Percentiles rank a stretch among this genome's conserved stretches.
These are phyloP conservation scores for Homarus gammarus DNA, from an alignment of 2,888 invertebrate genomes.

Conservation along the genomic window DNA sequence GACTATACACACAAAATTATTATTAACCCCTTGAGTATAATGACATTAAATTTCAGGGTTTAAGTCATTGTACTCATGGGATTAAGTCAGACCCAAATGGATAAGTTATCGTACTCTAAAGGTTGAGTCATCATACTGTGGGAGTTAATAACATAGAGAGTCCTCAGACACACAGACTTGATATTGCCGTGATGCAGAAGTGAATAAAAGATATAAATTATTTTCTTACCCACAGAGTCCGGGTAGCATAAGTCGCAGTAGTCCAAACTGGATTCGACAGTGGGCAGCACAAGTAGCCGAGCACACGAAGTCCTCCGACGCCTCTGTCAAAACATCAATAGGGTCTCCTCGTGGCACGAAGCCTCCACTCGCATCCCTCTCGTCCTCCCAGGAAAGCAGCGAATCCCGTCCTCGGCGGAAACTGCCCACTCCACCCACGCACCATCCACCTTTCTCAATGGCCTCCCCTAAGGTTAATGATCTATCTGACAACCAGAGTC, in stretches of 20 bases:
- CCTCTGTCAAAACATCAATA: slow-evolving; percentile 7
- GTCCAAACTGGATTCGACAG: slow-evolving; percentile 81
- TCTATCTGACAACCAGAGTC: slow-evolving; percentile 51
- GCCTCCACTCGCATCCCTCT: slow-evolving; percentile 43
- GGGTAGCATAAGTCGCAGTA: slow-evolving; percentile 75
- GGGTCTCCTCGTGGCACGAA: slow-evolving; percentile 38
- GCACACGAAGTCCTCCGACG: slow-evolving; percentile 75
- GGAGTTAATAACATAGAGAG: too few species aligned
- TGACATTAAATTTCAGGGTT: too few species aligned
- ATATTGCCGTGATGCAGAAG: too few species aligned
- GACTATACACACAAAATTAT: too few species aligned
- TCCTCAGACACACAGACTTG: too few species aligned
- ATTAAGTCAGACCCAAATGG: too few species aligned
- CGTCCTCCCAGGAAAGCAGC: slow-evolving; percentile 64
- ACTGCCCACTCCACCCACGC: slow-evolving; percentile 76
- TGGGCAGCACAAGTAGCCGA: slow-evolving; percentile 81
- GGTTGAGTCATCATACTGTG: too few species aligned
- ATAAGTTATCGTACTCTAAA: too few species aligned
- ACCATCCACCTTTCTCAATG: not conserved
- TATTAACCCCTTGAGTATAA: too few species aligned
- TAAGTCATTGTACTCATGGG: too few species aligned
- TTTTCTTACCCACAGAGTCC: slow-evolving; percentile 46
- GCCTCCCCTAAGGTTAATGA: slow-evolving; percentile 12
- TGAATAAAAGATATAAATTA: not conserved
- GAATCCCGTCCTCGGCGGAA: slow-evolving; percentile 75